Percentiles rank a stretch among this genome's conserved stretches.
Conservation (phyloP, 2,888 invertebrate genomes). For the Clepsis dumicolana region DNA sequence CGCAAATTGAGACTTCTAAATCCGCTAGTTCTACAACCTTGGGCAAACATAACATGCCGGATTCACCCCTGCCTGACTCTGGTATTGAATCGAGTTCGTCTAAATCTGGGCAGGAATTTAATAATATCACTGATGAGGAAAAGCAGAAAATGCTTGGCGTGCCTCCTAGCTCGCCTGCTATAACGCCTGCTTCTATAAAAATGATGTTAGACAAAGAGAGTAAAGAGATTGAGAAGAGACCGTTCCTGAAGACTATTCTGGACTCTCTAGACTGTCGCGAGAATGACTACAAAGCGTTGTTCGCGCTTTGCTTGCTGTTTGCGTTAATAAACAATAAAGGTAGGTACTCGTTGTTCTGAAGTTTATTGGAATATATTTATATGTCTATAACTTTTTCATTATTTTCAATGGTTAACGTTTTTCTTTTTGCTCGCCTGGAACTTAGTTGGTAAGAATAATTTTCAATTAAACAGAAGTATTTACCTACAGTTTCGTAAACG, state of each 20-base stretch:
- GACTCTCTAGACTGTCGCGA: slow-evolving; percentile 95
- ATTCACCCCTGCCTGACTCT: slow-evolving; percentile 80
- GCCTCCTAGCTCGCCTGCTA: slow-evolving; percentile 56
- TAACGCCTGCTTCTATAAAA: slow-evolving; percentile 62
- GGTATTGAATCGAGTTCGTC: slow-evolving; percentile 75
- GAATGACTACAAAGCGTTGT: slow-evolving; percentile 97
- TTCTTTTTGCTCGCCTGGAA: slow-evolving; percentile 63
- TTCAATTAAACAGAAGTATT: background rate
- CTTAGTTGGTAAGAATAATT: slow-evolving; percentile 71
- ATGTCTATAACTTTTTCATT: slow-evolving; percentile 7
- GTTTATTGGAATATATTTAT: slow-evolving; percentile 11
- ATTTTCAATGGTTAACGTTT: slow-evolving; percentile 50
- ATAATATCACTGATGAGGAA: slow-evolving; percentile 97
- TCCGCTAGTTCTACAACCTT: slow-evolving; percentile 49
- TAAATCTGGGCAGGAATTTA: slow-evolving; percentile 77
- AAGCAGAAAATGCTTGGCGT: slow-evolving; percentile 89
- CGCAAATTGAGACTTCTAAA: slow-evolving; percentile 69
- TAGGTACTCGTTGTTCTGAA: slow-evolving; percentile 66
- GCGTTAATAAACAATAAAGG: slow-evolving; percentile 98
- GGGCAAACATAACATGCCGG: slow-evolving; percentile 75
- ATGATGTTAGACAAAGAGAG: slow-evolving; percentile 68
- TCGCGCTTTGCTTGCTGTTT: slow-evolving; percentile 96
- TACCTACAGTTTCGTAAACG: too few relatives aligned
- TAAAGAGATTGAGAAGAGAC: slow-evolving; percentile 87
- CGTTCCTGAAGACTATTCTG: slow-evolving; percentile 96